Base-by-base conservation (phyloP, 2,888 invertebrate genomes). In the Pyralis farinalis region DNA sequence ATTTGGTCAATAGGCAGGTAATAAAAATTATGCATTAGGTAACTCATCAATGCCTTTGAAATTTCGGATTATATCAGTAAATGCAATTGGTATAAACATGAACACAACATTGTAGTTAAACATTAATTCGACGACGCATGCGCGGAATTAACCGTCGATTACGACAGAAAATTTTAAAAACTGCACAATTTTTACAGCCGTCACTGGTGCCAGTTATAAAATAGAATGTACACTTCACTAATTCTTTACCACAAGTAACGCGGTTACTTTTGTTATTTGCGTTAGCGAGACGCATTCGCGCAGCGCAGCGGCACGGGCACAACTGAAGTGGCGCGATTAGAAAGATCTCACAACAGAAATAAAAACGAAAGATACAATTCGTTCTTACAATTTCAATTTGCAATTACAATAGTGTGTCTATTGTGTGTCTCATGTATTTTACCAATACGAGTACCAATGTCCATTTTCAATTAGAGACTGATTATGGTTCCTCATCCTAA, bases 271-370 rank as follows among this genome's bases (percentile, higher is more conserved):
- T 36, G 25, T 27, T 25, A 10, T 37, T 39, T 11, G 39, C 33
- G 27, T 39, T 33, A 10, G 28, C 20, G 25, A 16, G 33, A 39
- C 47, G 74, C 74, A 62, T 43, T 66, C 74, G 66, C 64, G 60
- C 73, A 49, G 61, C 59, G 47, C 61, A 64, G 61, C 61, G 67
- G 58, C 63, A 59, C 71, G 63, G 65, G 63, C 69, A 64, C 64
- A 58, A 78, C 78, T 80, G 71, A 69, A 69, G 64, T 58, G 60
- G 53, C 51, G 51, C 57, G 58, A 68, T 72, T 74, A 72, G 76
- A 73, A 76, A 79, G 71, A 81, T 77, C 70, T 70, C 65, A 62
- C 67, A 73, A 69, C 66, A 71, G 73, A 73, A 74, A 78, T 73
- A 70, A 67, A 21, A 72, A 68, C 60, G 59, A 51, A 49, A 51